Percentiles rank a stretch among this genome's conserved stretches.
phyloP scores from a whole-genome alignment of 2,888 invertebrate genomes.

The Ophion ventricosus region DNA sequence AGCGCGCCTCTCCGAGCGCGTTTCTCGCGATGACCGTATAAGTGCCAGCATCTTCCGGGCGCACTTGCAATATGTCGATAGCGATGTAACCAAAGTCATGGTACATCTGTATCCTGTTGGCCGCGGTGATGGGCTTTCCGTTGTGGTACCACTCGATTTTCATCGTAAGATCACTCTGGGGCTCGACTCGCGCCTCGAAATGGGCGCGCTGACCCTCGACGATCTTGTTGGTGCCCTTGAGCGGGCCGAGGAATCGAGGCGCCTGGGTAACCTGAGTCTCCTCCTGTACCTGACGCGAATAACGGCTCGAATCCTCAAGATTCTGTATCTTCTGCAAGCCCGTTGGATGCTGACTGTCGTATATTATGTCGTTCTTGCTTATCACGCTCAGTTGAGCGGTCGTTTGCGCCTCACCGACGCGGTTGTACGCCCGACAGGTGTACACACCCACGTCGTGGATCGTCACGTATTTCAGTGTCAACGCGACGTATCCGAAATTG shows the following conservation, averaged over 20 bases:
- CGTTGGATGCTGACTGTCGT: constrained; percentile 96
- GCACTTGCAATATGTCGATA: constrained; percentile 95
- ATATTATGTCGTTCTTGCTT: constrained; percentile 93
- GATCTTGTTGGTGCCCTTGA: constrained; percentile 96
- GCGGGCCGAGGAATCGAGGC: constrained; percentile 93
- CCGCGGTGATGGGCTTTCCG: constrained; percentile 94
- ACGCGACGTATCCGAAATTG: constrained; percentile 97
- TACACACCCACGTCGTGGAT: constrained; percentile 95
- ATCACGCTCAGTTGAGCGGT: constrained; percentile 92
- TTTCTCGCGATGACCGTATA: constrained; percentile 97
- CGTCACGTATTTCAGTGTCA: constrained; percentile 96
- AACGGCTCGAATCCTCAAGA: constrained; percentile 92
- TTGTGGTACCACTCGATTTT: constrained; percentile 98
- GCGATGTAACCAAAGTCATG: constrained; percentile 99
- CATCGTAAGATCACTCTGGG: constrained; percentile 96
- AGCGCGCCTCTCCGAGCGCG: constrained; percentile 93
- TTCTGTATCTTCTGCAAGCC: constrained; percentile 96
- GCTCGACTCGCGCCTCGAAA: constrained; percentile 97
- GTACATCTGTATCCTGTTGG: constrained; percentile 96
- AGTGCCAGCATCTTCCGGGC: constrained; percentile 95
- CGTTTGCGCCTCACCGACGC: constrained; percentile 93
- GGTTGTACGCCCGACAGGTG: constrained; percentile 94
- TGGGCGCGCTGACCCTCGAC: constrained; percentile 97
- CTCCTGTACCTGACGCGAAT: constrained; percentile 88
- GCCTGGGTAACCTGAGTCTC: constrained; percentile 90